These are phyloP conservation scores for Catonia carolina DNA, from an alignment of 2,888 invertebrate species.

Conservation along the genomic window DNA sequence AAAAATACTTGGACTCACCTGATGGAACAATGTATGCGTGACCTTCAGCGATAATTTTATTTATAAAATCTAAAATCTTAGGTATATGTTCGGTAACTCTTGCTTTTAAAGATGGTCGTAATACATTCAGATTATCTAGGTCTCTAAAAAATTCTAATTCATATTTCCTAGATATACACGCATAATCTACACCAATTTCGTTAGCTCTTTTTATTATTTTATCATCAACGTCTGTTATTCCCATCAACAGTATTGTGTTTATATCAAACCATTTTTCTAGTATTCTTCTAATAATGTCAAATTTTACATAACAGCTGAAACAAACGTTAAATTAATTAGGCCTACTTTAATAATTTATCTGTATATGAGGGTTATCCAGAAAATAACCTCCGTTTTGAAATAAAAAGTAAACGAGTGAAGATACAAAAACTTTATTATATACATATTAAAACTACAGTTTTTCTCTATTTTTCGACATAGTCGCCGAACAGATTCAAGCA, in stretches of 20 bases:
- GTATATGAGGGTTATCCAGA: too few relatives aligned
- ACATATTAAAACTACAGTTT: too few relatives aligned
- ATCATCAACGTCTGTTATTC: conserved; percentile 91
- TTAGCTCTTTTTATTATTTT: conserved; percentile 74
- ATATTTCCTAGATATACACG: conserved; percentile 55
- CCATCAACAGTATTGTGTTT: conserved; percentile 77
- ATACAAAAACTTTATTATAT: too few relatives aligned
- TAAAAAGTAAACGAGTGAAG: too few relatives aligned
- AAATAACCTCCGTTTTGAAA: too few relatives aligned
- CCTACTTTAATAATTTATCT: too few relatives aligned
- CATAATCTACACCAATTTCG: conserved; percentile 51
- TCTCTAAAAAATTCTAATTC: conserved; percentile 80
- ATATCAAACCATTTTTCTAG: conserved; percentile 66
- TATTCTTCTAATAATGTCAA: conserved; percentile 81
- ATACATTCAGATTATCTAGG: conserved; percentile 61
- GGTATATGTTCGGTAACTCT: conserved; percentile 77
- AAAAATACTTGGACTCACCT: conserved; percentile 6
- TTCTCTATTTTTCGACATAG: too few relatives aligned
- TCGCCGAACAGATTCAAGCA: too few relatives aligned
- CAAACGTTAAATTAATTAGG: conserved; percentile 25
- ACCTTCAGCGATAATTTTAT: conserved; percentile 54
- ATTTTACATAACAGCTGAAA: conserved; percentile 72
- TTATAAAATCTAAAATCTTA: conserved; percentile 68
- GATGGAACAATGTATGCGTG: conserved; percentile 57
- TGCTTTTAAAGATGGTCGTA: conserved; percentile 61